A percentile compares a stretch with the other conserved stretches of the same genome.
Evolutionary conservation across 2,888 invertebrate species (phyloP).

Genomic region (Epistrophella euchroma): DNA sequence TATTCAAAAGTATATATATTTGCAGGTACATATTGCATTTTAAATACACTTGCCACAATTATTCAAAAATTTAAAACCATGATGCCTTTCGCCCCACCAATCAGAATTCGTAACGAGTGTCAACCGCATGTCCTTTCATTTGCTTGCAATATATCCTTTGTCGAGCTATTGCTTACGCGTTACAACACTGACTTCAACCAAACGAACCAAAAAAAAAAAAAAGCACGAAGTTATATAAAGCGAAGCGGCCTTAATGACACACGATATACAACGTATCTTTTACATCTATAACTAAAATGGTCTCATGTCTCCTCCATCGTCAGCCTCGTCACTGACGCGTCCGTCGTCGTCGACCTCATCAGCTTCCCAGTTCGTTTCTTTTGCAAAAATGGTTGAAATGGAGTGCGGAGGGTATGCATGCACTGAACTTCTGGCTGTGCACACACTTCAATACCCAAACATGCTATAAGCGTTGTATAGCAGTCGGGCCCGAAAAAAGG

Average conservation of each 20-base stretch:
- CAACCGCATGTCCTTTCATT: conserved; percentile 64
- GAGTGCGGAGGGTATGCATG: conserved; percentile 14
- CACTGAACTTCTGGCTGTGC: conserved; percentile 38
- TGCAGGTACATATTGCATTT: not conserved
- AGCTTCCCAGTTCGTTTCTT: conserved; percentile 43
- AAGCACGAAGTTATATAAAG: conserved; percentile 23
- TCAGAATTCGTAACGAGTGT: conserved; percentile 51
- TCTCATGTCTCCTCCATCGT: conserved; percentile 55
- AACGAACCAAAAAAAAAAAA: conserved; percentile 3
- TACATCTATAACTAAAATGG: conserved; percentile 56
- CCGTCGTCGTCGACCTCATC: conserved; percentile 61
- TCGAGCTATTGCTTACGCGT: conserved; percentile 51
- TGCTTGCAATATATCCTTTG: conserved; percentile 57
- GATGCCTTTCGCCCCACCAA: conserved; percentile 34
- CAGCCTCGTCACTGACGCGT: conserved; percentile 45
- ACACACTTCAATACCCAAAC: conserved; percentile 61
- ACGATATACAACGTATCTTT: conserved; percentile 45
- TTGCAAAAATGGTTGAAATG: conserved; percentile 65
- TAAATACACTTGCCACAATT: conserved; percentile 12
- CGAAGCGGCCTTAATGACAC: conserved; percentile 46
- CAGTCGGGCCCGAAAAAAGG: conserved; percentile 43
- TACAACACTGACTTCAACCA: conserved; percentile 26
- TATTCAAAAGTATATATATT: not conserved
- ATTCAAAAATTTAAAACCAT: conserved; percentile 28
- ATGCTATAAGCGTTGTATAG: conserved; percentile 11